Base-by-base conservation (phyloP, 2,113 vertebrate species). In the Tretioscincus oriximinensis region DNA sequence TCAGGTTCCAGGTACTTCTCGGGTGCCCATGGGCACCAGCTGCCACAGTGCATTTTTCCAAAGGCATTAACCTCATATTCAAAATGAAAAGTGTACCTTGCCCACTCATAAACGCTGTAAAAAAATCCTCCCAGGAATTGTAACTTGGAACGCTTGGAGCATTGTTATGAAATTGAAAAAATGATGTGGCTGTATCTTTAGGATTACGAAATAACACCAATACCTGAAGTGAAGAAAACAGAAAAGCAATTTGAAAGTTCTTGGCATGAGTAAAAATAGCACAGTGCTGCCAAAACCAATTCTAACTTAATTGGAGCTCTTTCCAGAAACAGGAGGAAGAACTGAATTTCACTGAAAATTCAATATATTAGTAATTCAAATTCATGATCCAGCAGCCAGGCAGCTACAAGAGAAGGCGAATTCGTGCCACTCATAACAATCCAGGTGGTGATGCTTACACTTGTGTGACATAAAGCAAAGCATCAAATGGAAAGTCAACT, bases 201-300 rank as follows among this genome's bases (percentile, higher is more conserved):
- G 96, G 94, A 81, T 97, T 97, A 90, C 90, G 49, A 93, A 98
- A 95, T 73, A 98, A 82, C 76, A 96, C 93, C 85, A 96, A 7
- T 76, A 93, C 96, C 96, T 98, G 88, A 11, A 80, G 41, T 31
- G 63, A 77, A 12, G 84, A 68, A 88, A 86, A 78, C 2, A 81
- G 31, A 54, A 84, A 66, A 86, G 78, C 45, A 76, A 82, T 61
- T 77, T 86, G 35, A 88, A 4, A 68, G 82, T 68, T 70, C 72
- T 76, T 35, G 47, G 35, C 26, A 58, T 70, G 83, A 88, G 90
- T 51, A 29, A 77, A 80, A 85, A 28, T 45, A 9, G 76, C 9
- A 86, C 18, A n/a, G 65, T 58, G 4, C 4, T 16, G 54, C 12
- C 11, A 58, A 58, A 58, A 58, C 54, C 54, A 63, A 26, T 63